Conservation (phyloP, 1,140 invertebrate genomes). For the Apis laboriosa region DNA sequence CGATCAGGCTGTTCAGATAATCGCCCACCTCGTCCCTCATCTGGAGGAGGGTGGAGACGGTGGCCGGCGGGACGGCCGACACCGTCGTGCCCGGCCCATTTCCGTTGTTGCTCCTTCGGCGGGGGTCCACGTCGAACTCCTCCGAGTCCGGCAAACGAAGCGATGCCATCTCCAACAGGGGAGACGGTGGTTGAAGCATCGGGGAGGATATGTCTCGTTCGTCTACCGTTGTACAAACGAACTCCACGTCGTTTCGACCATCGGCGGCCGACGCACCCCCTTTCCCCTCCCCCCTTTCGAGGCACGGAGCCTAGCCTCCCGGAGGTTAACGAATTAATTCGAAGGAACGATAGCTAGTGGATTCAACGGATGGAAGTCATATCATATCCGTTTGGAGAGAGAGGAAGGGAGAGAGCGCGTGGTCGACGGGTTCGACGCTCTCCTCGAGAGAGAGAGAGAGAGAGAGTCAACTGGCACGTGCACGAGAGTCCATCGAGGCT, state of each 20-base stretch:
- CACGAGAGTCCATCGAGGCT: slow-evolving; percentile 21
- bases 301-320: no score
- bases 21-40: slow-evolving; percentile 76
- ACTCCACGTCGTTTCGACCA: slow-evolving; percentile 16
- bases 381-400: not conserved
- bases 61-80: slow-evolving; percentile 46
- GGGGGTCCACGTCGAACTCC: slow-evolving; percentile 78
- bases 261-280: no score
- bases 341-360: no score
- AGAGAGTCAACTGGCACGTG: slow-evolving; percentile 51
- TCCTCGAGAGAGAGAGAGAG: not conserved
- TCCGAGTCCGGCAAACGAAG: slow-evolving; percentile 80
- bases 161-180: slow-evolving; percentile 79
- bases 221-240: slow-evolving; percentile 50
- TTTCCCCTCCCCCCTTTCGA: no score
- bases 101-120: slow-evolving; percentile 67
- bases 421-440: slow-evolving; percentile 44
- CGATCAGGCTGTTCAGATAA: slow-evolving; percentile 80
- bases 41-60: slow-evolving; percentile 58
- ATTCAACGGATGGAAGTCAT: not conserved
- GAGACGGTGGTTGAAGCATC: slow-evolving; percentile 75
- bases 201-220: slow-evolving; percentile 45
- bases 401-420: slow-evolving; percentile 21
- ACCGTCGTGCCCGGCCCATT: slow-evolving; percentile 56
- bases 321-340: no score